Conservation (phyloP, 1,140 invertebrate genomes). For the Drosophila parabipectinata region DNA sequence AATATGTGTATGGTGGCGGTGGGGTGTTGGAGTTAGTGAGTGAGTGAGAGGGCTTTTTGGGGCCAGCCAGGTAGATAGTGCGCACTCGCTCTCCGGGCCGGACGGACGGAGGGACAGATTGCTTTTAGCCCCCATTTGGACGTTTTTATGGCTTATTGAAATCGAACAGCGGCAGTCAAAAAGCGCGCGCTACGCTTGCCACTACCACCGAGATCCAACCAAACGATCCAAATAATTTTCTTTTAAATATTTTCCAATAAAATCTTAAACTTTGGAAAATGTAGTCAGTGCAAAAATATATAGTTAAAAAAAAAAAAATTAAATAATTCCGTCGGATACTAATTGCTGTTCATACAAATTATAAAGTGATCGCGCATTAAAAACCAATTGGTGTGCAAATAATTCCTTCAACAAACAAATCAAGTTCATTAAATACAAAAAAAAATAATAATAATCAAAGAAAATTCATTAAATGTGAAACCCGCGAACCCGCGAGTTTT, state of each 20-base stretch:
- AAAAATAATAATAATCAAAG: conserved; percentile 2
- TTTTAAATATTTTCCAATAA: no score
- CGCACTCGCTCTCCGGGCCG: conserved; percentile 5
- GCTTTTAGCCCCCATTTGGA: conserved; percentile 37
- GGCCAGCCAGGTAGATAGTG: conserved; percentile 19
- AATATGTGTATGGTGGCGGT: not conserved
- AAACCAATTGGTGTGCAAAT: conserved; percentile 72
- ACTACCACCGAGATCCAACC: conserved; percentile 16
- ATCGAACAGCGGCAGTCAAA: conserved; percentile 62
- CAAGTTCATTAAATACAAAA: conserved; percentile 42
- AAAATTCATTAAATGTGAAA: conserved; percentile 54
- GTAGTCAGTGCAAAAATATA: conserved; percentile 10
- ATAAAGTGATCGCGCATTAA: conserved; percentile 78
- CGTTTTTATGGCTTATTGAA: conserved; percentile 74
- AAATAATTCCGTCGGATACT: not conserved
- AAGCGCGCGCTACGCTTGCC: conserved; percentile 61
- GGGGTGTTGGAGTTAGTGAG: not conserved
- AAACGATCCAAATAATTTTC: no score
- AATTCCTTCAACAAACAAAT: conserved; percentile 45
- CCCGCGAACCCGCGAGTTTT: not conserved
- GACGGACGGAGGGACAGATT: conserved; percentile 21
- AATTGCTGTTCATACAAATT: conserved; percentile 61
- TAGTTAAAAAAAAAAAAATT: not conserved
- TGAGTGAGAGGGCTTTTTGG: not conserved
- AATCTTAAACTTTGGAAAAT: conserved; percentile 25